Base-by-base conservation (phyloP, 2,888 invertebrate species). In the Stenolophus ochropezus region DNA sequence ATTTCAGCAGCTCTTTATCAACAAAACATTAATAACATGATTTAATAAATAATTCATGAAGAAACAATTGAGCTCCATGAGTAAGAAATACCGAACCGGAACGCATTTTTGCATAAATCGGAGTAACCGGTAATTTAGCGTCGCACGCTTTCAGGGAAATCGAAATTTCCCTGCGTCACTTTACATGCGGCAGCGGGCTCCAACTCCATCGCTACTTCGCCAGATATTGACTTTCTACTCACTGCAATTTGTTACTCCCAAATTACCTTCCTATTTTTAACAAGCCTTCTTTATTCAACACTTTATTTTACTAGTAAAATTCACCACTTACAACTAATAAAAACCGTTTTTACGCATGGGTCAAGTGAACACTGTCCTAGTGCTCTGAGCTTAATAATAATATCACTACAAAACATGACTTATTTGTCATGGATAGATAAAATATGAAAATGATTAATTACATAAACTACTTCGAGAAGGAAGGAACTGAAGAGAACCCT, bases 1-100 rank as follows among this genome's bases (percentile, higher is more conserved):
- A 69, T 80, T 80, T 80, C 80, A 80, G 53, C 80, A 58, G 23
- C 69, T 79, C 58, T 73, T 80, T 80, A 80, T 80, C 73, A 80
- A 80, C 71, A 80, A 80, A 80, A 73, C 77, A 65, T 61, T 77
- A 61, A 77, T 77, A 77, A 77, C 47, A 77, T 53, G 61, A 42
- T 80, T 73, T 80, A 61, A 80, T 80, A 80, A 80, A 80, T 80
- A 73, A 80, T 80, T 71, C 80, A 80, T 80, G 73, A 80, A 21
- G 58, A 73, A 73, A 80, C 80, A 80, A 73, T 80, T 80, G 69
- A 73, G 80, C 47, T 58, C 80, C 80, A 73, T 80, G 80, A 73
- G 58, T 80, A 80, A 79, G 79, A 79, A 79, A 79, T 65, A 71
- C 79, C 69, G 69, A 49, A 79, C 69, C 71, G 79, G 79, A 79